These are phyloP conservation scores for Gephyroberyx darwinii DNA, from an alignment of 2,797 vertebrate species.

Conservation along the genomic window DNA sequence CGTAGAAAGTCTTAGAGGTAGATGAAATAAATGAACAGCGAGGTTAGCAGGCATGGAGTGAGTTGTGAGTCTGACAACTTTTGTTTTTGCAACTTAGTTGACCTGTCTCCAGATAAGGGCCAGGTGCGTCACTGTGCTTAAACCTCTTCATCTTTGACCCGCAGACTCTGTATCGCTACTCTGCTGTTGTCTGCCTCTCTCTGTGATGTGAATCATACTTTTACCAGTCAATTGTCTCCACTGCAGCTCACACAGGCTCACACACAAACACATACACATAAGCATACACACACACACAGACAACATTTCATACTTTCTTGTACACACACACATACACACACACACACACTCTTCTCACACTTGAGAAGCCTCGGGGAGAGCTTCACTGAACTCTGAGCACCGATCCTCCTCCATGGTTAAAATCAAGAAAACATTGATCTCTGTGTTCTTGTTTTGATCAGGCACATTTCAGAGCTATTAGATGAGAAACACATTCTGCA, in stretches of 20 bases:
- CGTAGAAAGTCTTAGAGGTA: background rate
- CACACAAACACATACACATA: slow-evolving; percentile 6
- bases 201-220: slow-evolving; percentile 51
- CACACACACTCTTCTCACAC: background rate
- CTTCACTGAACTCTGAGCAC: background rate
- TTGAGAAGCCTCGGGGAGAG: background rate
- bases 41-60: slow-evolving; percentile 20
- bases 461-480: background rate
- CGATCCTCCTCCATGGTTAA: background rate
- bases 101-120: slow-evolving; percentile 70
- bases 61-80: slow-evolving; percentile 51
- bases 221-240: slow-evolving; percentile 42
- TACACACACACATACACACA: slow-evolving; percentile 1
- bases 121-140: slow-evolving; percentile 57
- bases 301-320: slow-evolving; percentile 2
- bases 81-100: slow-evolving; percentile 51
- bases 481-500: background rate
- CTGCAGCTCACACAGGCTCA: background rate
- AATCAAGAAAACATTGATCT: slow-evolving; percentile 12
- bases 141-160: slow-evolving; percentile 63
- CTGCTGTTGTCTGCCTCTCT: slow-evolving; percentile 45
- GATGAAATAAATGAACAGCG: background rate
- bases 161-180: slow-evolving; percentile 58
- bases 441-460: slow-evolving; percentile 6
- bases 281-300: slow-evolving; percentile 4